phyloP scores from a whole-genome alignment of 2,888 invertebrate genomes.

The Deilephila porcellus region DNA sequence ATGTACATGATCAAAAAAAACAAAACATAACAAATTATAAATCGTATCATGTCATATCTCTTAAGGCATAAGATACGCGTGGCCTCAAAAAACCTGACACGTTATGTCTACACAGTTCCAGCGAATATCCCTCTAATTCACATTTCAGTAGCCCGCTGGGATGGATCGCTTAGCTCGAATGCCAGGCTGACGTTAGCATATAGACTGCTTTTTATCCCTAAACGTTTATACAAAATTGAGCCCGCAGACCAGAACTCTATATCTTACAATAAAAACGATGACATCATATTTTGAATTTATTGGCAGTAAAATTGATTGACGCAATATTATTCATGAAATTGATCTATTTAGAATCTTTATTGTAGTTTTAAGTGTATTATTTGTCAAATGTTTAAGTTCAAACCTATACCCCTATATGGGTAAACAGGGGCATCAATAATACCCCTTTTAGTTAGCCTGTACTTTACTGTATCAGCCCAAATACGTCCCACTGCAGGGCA shows the following conservation, averaged over 20 bases:
- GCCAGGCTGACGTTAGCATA: slow-evolving; percentile 29
- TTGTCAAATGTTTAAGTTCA: too few relatives aligned
- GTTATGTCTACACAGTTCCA: not conserved
- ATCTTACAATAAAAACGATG: slow-evolving; percentile 14
- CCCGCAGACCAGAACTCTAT: slow-evolving; percentile 21
- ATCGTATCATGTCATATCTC: not conserved
- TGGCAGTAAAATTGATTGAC: slow-evolving; percentile 14
- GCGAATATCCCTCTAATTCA: slow-evolving; percentile 12
- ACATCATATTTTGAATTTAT: slow-evolving; percentile 11
- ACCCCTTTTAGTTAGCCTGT: too few relatives aligned
- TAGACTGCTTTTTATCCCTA: slow-evolving; percentile 30
- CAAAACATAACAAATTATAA: not conserved
- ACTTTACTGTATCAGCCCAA: too few relatives aligned
- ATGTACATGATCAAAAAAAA: too few relatives aligned
- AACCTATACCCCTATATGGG: too few relatives aligned
- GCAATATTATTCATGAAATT: slow-evolving; percentile 4
- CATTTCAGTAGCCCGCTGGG: slow-evolving; percentile 25
- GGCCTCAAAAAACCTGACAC: not conserved
- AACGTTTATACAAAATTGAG: slow-evolving; percentile 29
- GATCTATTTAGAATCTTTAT: not conserved
- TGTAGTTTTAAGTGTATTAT: not conserved
- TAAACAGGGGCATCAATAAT: too few relatives aligned
- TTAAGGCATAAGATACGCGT: not conserved
- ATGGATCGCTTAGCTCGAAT: slow-evolving; percentile 23
- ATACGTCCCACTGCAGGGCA: too few relatives aligned